A percentile compares a stretch with the other conserved stretches of the same genome.
Conservation (phyloP, 2,797 vertebrate species). For the Lates japonicus region DNA sequence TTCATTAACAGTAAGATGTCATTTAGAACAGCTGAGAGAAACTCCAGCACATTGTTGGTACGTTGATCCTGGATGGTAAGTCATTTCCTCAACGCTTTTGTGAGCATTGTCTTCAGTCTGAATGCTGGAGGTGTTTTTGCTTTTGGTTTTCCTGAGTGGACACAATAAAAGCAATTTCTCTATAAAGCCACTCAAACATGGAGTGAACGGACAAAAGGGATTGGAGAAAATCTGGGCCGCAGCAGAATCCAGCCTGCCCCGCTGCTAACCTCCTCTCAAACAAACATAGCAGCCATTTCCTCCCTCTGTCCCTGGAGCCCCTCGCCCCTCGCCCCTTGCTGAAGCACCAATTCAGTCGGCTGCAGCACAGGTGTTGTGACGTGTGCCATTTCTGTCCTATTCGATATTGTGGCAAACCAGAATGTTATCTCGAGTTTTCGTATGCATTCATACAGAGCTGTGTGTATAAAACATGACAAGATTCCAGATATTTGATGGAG, state of each 20-base stretch:
- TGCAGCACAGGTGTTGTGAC: slow-evolving; percentile 76
- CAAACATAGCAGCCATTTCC: slow-evolving; percentile 82
- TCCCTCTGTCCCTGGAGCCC: slow-evolving; percentile 74
- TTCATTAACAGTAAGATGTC: slow-evolving; percentile 69
- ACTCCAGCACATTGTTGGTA: slow-evolving; percentile 54
- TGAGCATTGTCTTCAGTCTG: slow-evolving; percentile 75
- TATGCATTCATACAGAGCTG: background rate
- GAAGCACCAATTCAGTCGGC: slow-evolving; percentile 70
- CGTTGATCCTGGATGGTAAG: slow-evolving; percentile 67
- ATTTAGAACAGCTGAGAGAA: slow-evolving; percentile 68
- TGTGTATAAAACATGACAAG: background rate
- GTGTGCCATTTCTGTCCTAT: slow-evolving; percentile 62
- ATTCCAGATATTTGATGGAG: background rate
- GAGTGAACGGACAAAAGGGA: slow-evolving; percentile 83
- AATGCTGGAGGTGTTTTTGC: slow-evolving; percentile 77
- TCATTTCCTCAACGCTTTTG: slow-evolving; percentile 80
- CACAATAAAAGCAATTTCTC: slow-evolving; percentile 86
- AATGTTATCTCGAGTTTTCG: slow-evolving; percentile 30
- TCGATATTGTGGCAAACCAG: slow-evolving; percentile 51
- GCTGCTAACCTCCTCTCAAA: slow-evolving; percentile 81
- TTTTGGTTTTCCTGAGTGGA: slow-evolving; percentile 79
- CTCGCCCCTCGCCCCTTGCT: slow-evolving; percentile 55
- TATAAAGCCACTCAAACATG: slow-evolving; percentile 80
- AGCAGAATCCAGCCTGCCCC: slow-evolving; percentile 80
- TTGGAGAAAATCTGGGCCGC: slow-evolving; percentile 81